Conservation (phyloP, 2,113 vertebrate genomes). For the Tretioscincus oriximinensis region DNA sequence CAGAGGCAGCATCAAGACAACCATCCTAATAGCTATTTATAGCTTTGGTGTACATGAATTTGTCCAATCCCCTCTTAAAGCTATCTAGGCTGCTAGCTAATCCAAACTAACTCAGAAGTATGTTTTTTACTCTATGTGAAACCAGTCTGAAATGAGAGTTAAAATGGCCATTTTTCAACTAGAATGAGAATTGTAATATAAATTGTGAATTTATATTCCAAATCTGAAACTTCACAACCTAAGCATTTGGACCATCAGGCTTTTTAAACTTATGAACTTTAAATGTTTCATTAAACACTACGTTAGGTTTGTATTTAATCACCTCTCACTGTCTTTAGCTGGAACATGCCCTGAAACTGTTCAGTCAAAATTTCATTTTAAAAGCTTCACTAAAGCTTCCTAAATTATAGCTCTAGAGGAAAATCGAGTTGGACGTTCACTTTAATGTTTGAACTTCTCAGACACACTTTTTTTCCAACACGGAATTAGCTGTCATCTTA, state of each 20-base stretch:
- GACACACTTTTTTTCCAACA: neutral
- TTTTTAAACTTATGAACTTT: neutral
- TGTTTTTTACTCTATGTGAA: no score
- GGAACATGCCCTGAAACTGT: neutral
- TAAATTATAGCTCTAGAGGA: neutral
- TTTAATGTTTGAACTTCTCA: neutral
- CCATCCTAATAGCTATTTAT: no score
- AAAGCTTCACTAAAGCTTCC: neutral
- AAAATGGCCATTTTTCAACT: neutral
- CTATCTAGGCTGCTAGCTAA: no score
- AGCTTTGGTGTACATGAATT: no score
- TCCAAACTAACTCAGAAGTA: no score
- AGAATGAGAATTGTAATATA: neutral
- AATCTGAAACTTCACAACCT: neutral
- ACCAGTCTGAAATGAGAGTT: neutral
- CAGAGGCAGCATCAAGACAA: no score
- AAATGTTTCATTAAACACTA: neutral
- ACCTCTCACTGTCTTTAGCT: neutral
- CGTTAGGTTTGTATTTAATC: neutral
- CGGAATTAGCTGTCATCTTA: neutral
- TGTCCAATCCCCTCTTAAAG: no score
- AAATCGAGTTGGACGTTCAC: neutral
- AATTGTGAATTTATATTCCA: neutral
- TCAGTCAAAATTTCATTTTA: neutral
- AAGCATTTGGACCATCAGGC: neutral